These are phyloP conservation scores for Magallana gigas DNA, from an alignment of 1,140 invertebrate species.

Conservation along the genomic window DNA sequence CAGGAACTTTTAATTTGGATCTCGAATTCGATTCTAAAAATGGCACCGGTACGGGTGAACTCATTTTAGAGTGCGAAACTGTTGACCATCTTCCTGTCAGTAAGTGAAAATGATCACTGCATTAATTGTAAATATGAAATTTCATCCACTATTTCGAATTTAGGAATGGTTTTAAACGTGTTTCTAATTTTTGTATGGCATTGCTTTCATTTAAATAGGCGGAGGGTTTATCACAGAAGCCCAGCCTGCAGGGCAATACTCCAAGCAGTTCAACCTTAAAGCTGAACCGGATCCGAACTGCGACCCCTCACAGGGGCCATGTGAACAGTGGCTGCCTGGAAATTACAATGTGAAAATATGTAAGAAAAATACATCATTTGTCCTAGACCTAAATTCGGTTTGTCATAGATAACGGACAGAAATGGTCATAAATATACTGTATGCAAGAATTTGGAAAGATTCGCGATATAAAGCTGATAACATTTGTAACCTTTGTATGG, in stretches of 20 bases:
- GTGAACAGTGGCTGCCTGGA: conserved; percentile 76
- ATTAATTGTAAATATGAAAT: background rate
- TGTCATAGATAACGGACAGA: too few species aligned
- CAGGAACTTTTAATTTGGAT: background rate
- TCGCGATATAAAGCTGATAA: too few species aligned
- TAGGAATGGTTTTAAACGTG: too few species aligned
- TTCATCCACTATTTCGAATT: too few species aligned
- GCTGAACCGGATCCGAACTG: conserved; percentile 74
- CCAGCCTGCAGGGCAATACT: conserved; percentile 66
- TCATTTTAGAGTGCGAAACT: conserved; percentile 67
- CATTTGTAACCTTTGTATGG: too few species aligned
- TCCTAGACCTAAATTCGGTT: too few species aligned
- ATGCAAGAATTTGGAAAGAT: too few species aligned
- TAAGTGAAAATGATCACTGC: conserved; percentile 47
- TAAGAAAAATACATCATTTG: conserved; percentile 42
- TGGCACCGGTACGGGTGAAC: conserved; percentile 75
- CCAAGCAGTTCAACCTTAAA: conserved; percentile 65
- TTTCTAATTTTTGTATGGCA: too few species aligned
- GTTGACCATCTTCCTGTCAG: conserved; percentile 74
- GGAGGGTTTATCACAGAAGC: conserved; percentile 68
- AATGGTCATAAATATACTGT: too few species aligned
- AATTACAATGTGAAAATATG: conserved; percentile 72
- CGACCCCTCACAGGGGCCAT: conserved; percentile 74
- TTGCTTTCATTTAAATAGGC: conserved; percentile 45
- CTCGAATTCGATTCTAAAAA: conserved; percentile 68